A percentile compares a stretch with the other conserved stretches of the same genome.
These are phyloP conservation scores for Gnathonemus echidnorhynchus DNA, from an alignment of 2,113 vertebrate species.

Conservation along the genomic window DNA sequence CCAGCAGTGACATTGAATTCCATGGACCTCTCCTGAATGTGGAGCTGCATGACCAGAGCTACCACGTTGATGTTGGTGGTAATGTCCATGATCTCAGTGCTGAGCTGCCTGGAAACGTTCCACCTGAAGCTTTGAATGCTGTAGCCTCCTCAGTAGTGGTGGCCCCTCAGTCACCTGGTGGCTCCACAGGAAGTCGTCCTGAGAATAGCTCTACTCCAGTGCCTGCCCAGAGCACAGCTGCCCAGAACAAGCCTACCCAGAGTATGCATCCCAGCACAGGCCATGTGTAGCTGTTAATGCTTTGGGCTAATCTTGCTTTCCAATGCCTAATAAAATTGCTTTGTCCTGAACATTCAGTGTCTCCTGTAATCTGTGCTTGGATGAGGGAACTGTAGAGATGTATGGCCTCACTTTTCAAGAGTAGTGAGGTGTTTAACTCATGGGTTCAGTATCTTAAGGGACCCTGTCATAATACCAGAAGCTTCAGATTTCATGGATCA, in stretches of 20 bases:
- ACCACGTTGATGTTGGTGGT: not conserved
- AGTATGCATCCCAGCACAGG: too few species aligned
- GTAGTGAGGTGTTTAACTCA: too few species aligned
- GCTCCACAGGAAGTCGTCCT: not conserved
- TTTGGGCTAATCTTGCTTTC: too few species aligned
- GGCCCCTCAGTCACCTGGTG: not conserved
- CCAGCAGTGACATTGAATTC: not conserved
- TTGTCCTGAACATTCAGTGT: too few species aligned
- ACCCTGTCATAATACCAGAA: too few species aligned
- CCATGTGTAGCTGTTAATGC: too few species aligned
- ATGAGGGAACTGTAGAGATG: too few species aligned
- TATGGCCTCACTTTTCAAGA: too few species aligned
- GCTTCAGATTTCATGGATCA: too few species aligned
- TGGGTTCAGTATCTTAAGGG: too few species aligned
- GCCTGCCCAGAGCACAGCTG: not conserved
- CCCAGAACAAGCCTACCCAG: not conserved
- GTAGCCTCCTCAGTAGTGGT: not conserved
- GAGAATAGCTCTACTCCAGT: not conserved
- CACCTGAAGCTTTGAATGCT: not conserved
- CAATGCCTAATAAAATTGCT: too few species aligned
- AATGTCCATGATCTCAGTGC: not conserved
- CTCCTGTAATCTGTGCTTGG: too few species aligned
- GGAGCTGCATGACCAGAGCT: not conserved
- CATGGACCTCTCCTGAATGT: not conserved
- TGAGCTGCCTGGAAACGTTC: not conserved